phyloP scores from a whole-genome alignment of 2,113 vertebrate genomes.

The Scolopax mira region DNA sequence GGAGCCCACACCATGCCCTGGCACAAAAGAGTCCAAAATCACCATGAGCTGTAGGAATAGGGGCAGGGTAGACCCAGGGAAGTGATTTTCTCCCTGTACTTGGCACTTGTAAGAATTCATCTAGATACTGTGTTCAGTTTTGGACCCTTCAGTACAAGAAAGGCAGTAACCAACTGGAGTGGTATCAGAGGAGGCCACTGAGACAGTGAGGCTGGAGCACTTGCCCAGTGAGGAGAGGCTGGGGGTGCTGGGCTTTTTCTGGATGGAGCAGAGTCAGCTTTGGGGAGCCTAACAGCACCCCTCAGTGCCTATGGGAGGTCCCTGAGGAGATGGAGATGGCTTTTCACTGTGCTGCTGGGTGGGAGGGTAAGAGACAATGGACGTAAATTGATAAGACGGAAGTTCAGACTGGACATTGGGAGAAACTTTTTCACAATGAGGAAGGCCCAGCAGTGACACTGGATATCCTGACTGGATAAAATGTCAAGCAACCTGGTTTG shows the following conservation, averaged over 20 bases:
- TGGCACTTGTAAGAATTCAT: background rate
- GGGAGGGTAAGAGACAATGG: background rate
- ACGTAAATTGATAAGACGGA: background rate
- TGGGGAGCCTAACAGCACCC: background rate
- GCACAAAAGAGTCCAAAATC: background rate
- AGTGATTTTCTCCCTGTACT: rapidly evolving
- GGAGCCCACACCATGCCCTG: background rate
- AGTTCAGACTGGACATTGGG: background rate
- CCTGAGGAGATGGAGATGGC: background rate
- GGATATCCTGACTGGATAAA: background rate
- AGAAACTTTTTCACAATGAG: background rate
- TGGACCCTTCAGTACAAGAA: background rate
- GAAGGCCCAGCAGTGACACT: background rate
- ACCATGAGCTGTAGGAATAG: background rate
- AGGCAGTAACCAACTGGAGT: background rate
- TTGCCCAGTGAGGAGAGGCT: background rate
- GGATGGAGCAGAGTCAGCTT: background rate
- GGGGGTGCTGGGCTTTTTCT: background rate
- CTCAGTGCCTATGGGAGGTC: rapidly evolving
- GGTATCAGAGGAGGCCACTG: rapidly evolving
- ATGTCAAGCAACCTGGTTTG: background rate
- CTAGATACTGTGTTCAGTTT: background rate
- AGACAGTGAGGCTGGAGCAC: background rate
- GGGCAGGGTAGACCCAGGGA: rapidly evolving
- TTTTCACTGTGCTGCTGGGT: background rate